Percentiles rank a stretch among this genome's conserved stretches.
Conservation (phyloP, 2,113 vertebrate genomes). For the Himantopus leucocephalus region DNA sequence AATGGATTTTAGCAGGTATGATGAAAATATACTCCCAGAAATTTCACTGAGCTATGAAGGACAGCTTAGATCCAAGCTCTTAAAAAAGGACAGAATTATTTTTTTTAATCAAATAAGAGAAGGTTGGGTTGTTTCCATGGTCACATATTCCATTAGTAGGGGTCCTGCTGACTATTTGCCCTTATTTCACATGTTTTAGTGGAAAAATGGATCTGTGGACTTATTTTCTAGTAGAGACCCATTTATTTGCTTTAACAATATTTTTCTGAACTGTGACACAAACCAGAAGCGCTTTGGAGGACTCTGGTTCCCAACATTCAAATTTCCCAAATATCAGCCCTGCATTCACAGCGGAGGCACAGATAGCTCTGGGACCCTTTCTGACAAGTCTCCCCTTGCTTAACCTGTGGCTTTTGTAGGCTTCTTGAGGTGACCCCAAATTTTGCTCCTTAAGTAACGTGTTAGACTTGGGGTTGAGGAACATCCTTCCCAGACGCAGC, state of each 20-base stretch:
- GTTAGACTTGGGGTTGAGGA: background rate
- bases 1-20: background rate
- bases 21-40: background rate
- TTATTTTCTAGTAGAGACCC: background rate
- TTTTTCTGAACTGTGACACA: background rate
- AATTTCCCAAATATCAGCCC: background rate
- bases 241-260: background rate
- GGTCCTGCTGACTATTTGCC: background rate
- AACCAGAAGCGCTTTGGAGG: background rate
- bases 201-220: background rate
- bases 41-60: background rate
- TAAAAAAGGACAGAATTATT: background rate
- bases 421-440: background rate
- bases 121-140: background rate
- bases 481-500: background rate
- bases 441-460: fast-evolving
- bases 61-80: background rate
- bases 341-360: background rate
- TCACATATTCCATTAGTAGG: background rate
- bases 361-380: background rate
- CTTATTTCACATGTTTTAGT: background rate
- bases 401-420: background rate
- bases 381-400: fast-evolving
- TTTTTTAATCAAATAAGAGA: background rate
- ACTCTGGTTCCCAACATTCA: background rate